Conservation (phyloP, 2,797 vertebrate species). For the Leptodactylus fallax region DNA sequence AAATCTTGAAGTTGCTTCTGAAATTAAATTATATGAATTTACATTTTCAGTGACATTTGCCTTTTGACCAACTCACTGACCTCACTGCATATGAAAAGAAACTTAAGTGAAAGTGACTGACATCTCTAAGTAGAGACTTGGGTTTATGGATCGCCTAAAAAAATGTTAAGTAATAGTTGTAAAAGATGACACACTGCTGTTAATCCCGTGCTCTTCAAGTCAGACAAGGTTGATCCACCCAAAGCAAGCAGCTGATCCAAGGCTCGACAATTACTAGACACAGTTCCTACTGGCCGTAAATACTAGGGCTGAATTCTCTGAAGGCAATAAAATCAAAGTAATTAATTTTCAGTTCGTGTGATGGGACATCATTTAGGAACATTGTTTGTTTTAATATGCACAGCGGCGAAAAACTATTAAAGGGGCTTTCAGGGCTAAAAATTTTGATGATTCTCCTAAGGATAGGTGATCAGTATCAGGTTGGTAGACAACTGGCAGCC, state of each 20-base stretch:
- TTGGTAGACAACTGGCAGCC: too few species aligned
- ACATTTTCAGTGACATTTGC: neutral
- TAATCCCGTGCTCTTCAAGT: slow-evolving; percentile 57
- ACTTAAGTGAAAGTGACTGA: slow-evolving; percentile 48
- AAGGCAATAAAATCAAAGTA: neutral
- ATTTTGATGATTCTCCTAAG: too few species aligned
- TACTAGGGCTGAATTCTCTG: neutral
- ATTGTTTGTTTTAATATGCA: neutral
- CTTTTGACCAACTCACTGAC: slow-evolving; percentile 42
- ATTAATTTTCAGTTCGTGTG: neutral
- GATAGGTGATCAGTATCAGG: too few species aligned
- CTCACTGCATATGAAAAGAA: slow-evolving; percentile 4
- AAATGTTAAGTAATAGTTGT: slow-evolving; percentile 42
- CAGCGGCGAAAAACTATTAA: neutral
- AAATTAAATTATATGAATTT: slow-evolving; percentile 21
- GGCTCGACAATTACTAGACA: slow-evolving; percentile 23
- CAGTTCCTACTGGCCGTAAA: neutral
- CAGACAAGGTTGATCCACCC: slow-evolving; percentile 42
- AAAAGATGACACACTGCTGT: slow-evolving; percentile 27
- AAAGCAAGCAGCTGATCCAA: slow-evolving; percentile 18
- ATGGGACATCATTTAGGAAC: neutral
- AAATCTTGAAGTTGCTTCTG: neutral
- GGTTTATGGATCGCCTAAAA: slow-evolving; percentile 22
- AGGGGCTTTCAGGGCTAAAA: too few species aligned
- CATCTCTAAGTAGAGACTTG: slow-evolving; percentile 46